These are phyloP conservation scores for Onchidella celtica DNA, from an alignment of 2,888 invertebrate species.

Conservation along the genomic window DNA sequence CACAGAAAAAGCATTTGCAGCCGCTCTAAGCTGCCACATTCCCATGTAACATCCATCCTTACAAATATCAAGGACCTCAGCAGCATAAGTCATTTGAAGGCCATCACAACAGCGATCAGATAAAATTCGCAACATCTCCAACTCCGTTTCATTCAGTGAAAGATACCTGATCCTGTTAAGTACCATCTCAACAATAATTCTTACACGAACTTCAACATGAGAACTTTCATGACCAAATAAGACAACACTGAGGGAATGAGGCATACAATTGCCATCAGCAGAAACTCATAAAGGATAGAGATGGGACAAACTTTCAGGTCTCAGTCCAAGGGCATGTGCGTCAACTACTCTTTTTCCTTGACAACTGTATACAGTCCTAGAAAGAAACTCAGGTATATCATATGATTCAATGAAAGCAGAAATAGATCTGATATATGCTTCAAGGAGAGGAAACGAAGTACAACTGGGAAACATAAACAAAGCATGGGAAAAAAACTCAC, in stretches of 20 bases:
- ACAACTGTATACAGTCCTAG: background rate
- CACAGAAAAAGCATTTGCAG: background rate
- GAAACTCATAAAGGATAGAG: background rate
- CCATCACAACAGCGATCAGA: background rate
- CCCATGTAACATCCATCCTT: background rate
- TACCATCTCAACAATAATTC: background rate
- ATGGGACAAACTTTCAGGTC: background rate
- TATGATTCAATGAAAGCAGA: background rate
- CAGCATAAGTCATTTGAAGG: background rate
- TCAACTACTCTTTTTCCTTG: background rate
- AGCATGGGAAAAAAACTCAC: background rate
- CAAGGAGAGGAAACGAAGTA: background rate
- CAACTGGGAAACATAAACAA: background rate
- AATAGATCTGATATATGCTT: background rate
- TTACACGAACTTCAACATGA: conserved; percentile 7
- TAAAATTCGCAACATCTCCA: background rate
- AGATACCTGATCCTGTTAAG: conserved; percentile 3
- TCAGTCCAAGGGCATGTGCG: background rate
- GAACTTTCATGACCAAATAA: background rate
- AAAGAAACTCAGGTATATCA: background rate
- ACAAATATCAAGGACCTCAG: conserved; percentile 13
- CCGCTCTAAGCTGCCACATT: conserved; percentile 1
- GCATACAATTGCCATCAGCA: conserved; percentile 17
- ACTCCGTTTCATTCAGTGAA: background rate
- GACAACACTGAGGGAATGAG: conserved; percentile 10